Base-by-base conservation (phyloP, 2,797 vertebrate genomes). In the Loriculus beryllinus region DNA sequence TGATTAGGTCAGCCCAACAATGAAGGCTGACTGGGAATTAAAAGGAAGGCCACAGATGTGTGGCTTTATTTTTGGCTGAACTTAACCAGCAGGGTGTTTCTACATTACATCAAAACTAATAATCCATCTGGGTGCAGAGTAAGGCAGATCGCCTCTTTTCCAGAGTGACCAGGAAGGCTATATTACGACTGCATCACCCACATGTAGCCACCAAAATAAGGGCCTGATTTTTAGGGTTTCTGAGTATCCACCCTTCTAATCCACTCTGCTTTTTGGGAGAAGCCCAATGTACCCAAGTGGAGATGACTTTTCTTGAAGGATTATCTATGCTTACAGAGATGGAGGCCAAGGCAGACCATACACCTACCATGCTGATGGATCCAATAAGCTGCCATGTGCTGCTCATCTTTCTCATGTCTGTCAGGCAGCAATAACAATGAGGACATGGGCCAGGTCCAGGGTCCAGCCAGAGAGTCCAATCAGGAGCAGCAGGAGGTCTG, bases 61-160 rank as follows among this genome's bases (percentile, higher is more conserved):
- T 87, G 82, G 91, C 56, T 88, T 79, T 79, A 56, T 62, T 81
- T 89, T 91, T 91, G 94, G 84, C 82, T 88, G 87, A 74, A 92
- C 82, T 92, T 92, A 67, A 67, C 47, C 56, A 92, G 54, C 40
- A 92, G 87, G 76, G 78, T 94, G 95, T 95, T 96, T 48, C 86
- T 86, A 57, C 40, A 90, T 96, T 93, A 86, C 76, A 33, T 85
- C 59, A 93, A 92, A 86, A 79, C 20, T 71, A 77, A 57, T 71
- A 87, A 94, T 52, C 64, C 78, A 64, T 62, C 56, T 76, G 79
- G 15, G 47, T 87, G 77, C 28, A 82, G 49, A 96, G 45, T 78
- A 83, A 91, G 75, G 47, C 57, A 83, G 33, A 63, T 74, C 68
- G 82, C 40, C 54, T 63, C 67, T 88, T 83, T 90, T 79, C 16